Evolutionary conservation across 2,797 vertebrate species (phyloP).

Genomic region (Clarias fuscus): DNA sequence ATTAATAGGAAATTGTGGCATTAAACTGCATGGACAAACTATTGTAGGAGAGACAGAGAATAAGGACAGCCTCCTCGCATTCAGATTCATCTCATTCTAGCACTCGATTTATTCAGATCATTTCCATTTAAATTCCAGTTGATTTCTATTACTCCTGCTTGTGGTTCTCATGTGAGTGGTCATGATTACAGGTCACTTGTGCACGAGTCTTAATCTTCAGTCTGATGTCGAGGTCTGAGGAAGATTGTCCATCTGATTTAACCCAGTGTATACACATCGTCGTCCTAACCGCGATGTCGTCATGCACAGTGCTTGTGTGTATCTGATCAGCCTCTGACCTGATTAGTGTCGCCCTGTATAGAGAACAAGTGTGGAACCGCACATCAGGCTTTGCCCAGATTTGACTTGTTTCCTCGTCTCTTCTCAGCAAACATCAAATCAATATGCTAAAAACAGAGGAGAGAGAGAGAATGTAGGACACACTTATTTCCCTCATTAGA

Average conservation of each 20-base stretch:
- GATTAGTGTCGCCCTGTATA: conserved; percentile 21
- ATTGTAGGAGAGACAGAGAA: conserved; percentile 14
- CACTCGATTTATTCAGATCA: background rate
- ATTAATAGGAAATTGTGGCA: conserved; percentile 65
- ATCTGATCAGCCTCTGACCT: conserved; percentile 15
- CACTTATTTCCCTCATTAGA: conserved; percentile 38
- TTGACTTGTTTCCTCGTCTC: conserved; percentile 48
- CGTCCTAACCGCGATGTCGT: background rate
- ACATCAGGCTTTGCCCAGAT: conserved; percentile 28
- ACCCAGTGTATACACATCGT: background rate
- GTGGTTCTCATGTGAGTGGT: background rate
- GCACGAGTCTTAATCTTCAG: background rate
- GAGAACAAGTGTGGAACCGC: conserved; percentile 20
- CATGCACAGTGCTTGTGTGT: background rate
- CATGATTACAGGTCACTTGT: conserved; percentile 3
- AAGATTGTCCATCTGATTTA: background rate
- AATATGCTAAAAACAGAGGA: conserved; percentile 29
- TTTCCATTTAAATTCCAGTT: background rate
- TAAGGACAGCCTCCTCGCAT: background rate
- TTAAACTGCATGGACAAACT: conserved; percentile 57
- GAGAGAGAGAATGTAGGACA: conserved; percentile 30
- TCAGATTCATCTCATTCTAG: background rate
- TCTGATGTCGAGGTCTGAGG: conserved; percentile 3
- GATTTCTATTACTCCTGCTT: conserved; percentile 7
- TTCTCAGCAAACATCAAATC: conserved; percentile 46